These are phyloP conservation scores for Sphaeramia orbicularis DNA, from an alignment of 2,797 vertebrate genomes.

Conservation along the genomic window DNA sequence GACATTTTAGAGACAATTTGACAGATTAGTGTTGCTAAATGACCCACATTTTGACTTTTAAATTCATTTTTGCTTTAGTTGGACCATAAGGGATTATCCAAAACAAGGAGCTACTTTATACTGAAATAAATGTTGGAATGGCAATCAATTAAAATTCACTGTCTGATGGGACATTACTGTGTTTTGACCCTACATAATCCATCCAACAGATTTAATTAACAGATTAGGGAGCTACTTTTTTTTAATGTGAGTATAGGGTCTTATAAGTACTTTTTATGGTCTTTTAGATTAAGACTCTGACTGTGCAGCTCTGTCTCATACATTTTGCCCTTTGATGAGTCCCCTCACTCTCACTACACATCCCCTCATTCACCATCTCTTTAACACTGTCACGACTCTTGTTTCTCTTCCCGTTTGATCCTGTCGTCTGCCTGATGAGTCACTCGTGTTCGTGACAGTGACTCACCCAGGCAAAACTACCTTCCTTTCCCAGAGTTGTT, in stretches of 20 bases:
- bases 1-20: too few species aligned
- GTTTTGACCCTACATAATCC: too few species aligned
- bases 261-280: constrained; percentile 3
- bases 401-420: constrained; percentile 41
- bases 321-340: constrained; percentile 29
- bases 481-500: constrained; percentile 62
- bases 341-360: constrained; percentile 3
- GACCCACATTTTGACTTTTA: too few species aligned
- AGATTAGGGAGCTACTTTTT: constrained; percentile 14
- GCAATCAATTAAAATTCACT: too few species aligned
- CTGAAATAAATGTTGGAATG: too few species aligned
- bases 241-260: constrained; percentile 5
- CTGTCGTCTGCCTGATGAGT: constrained; percentile 61
- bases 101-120: too few species aligned
- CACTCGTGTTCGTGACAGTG: constrained; percentile 69
- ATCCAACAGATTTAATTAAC: constrained; percentile 48
- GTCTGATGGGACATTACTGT: too few species aligned
- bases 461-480: constrained; percentile 70
- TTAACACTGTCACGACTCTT: constrained; percentile 60
- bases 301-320: constrained; percentile 12
- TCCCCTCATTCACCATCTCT: constrained; percentile 24
- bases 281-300: background rate
- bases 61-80: too few species aligned
- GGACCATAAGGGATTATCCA: too few species aligned
- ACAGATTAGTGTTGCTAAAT: too few species aligned